phyloP scores from a whole-genome alignment of 2,113 vertebrate species.

The Collichthys lucidus region DNA sequence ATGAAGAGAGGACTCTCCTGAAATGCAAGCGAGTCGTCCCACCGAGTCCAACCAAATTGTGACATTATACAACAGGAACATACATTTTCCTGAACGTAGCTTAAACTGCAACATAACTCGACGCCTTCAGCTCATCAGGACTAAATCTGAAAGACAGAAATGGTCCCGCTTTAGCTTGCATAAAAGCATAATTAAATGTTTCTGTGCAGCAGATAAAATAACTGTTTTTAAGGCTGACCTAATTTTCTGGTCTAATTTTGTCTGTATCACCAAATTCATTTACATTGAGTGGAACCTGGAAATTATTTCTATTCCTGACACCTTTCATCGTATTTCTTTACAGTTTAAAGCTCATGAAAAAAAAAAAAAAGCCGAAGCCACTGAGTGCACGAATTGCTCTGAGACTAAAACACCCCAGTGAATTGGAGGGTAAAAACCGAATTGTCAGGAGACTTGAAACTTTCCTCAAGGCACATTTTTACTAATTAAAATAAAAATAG shows the following conservation, averaged over 20 bases:
- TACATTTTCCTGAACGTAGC: background rate
- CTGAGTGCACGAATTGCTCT: slow-evolving; percentile 64
- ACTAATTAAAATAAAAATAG: slow-evolving; percentile 81
- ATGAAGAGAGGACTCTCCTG: slow-evolving; percentile 58
- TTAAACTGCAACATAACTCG: background rate
- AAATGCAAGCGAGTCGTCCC: slow-evolving; percentile 4
- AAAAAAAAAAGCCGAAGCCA: slow-evolving; percentile 30
- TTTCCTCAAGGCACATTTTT: slow-evolving; percentile 61
- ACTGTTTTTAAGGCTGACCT: slow-evolving; percentile 19
- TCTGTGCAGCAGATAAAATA: too few relatives aligned
- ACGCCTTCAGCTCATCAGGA: background rate
- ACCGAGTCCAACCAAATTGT: slow-evolving; percentile 17
- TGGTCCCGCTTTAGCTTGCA: background rate
- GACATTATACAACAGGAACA: slow-evolving; percentile 15
- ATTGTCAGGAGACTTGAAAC: slow-evolving; percentile 68
- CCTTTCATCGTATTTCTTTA: slow-evolving; percentile 28
- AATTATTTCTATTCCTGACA: slow-evolving; percentile 50
- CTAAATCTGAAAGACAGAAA: background rate
- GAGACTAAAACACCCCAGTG: slow-evolving; percentile 61
- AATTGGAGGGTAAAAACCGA: slow-evolving; percentile 61
- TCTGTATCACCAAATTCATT: slow-evolving; percentile 30
- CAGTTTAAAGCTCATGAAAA: slow-evolving; percentile 42
- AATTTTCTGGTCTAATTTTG: slow-evolving; percentile 29
- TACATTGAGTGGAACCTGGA: slow-evolving; percentile 50
- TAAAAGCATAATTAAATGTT: background rate